Percentiles rank a stretch among this genome's conserved stretches.
Conservation (phyloP, 2,113 vertebrate genomes). For the Oriolus oriolus region DNA sequence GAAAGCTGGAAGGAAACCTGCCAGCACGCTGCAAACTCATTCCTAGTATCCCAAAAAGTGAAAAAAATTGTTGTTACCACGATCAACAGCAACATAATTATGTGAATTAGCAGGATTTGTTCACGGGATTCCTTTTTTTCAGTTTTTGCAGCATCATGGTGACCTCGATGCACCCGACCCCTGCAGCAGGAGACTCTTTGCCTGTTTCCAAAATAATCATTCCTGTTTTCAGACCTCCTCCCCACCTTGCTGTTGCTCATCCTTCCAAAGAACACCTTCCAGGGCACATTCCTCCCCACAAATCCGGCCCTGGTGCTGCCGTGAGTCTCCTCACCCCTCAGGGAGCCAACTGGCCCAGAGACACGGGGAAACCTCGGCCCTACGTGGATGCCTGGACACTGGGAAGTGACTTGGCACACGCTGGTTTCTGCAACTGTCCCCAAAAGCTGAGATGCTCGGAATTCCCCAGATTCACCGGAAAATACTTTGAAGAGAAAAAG, state of each 20-base stretch:
- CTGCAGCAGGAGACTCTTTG: neutral
- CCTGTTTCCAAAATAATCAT: neutral
- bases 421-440: neutral
- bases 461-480: neutral
- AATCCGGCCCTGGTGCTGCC: neutral
- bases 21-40: neutral
- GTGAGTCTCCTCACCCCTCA: neutral
- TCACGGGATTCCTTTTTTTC: neutral
- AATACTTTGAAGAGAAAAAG: neutral
- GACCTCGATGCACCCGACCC: neutral
- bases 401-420: neutral
- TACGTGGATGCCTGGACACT: neutral
- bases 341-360: neutral
- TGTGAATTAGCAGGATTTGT: neutral
- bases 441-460: neutral
- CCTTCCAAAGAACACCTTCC: neutral
- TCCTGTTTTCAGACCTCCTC: neutral
- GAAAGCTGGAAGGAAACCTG: neutral
- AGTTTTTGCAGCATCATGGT: neutral
- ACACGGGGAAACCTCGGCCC: neutral
- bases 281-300: neutral
- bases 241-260: neutral
- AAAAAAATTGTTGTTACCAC: neutral
- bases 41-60: neutral
- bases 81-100: neutral